Evolutionary conservation across 2,888 invertebrate species (phyloP).

Genomic region (Campoplex nolae): DNA sequence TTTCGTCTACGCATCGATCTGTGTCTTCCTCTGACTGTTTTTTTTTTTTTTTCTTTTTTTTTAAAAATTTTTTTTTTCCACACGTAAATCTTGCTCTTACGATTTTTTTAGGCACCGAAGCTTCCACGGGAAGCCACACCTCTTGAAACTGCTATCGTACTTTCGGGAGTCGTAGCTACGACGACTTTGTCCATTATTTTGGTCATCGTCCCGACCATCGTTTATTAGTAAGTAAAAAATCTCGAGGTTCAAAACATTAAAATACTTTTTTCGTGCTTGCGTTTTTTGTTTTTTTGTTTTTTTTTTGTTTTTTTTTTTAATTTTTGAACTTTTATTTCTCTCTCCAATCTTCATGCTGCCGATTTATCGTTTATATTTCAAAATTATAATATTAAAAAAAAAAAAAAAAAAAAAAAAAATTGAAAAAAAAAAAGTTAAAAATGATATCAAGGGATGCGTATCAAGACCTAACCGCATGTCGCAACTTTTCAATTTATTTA

Average conservation of each 20-base stretch:
- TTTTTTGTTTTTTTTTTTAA: no score
- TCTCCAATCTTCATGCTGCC: no score
- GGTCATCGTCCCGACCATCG: conserved; percentile 69
- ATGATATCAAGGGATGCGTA: not conserved
- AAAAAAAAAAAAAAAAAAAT: no score
- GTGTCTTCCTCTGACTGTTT: not conserved
- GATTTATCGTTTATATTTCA: no score
- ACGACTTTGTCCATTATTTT: conserved; percentile 54
- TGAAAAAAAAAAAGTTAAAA: not conserved
- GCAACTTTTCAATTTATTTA: not conserved
- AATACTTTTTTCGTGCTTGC: not conserved
- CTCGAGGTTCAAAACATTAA: not conserved
- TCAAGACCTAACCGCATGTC: not conserved
- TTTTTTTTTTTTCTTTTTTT: not conserved
- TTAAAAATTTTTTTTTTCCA: not conserved
- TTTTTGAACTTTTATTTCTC: not conserved
- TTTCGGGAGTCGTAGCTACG: conserved; percentile 60
- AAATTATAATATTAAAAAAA: no score
- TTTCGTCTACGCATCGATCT: not conserved
- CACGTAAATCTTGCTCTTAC: not conserved
- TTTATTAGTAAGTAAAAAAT: conserved; percentile 72
- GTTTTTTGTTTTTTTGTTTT: not conserved
- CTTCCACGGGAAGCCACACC: conserved; percentile 25
- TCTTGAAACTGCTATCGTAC: conserved; percentile 58
- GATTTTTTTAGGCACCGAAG: conserved; percentile 56